Percentiles rank a stretch among this genome's conserved stretches.
These are phyloP conservation scores for Eulithis prunata DNA, from an alignment of 2,888 invertebrate genomes.

Conservation along the genomic window DNA sequence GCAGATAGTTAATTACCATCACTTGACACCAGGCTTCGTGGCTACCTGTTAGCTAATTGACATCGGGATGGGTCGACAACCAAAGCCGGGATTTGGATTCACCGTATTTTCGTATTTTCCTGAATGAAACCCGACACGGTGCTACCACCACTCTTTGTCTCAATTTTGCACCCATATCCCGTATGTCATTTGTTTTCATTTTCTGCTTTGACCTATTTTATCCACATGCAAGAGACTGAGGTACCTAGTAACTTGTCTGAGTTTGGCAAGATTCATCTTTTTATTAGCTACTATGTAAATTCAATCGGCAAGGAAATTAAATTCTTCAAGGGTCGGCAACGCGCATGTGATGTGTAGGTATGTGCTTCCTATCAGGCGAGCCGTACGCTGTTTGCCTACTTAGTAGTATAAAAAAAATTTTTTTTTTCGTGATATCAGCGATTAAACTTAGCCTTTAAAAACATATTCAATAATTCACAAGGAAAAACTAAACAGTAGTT, in stretches of 20 bases:
- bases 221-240: background rate
- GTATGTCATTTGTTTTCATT: conserved; percentile 14
- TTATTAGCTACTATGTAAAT: no score
- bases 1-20: conserved; percentile 73
- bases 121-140: conserved; percentile 27
- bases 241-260: background rate
- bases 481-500: no score
- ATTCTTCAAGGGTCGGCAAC: no score
- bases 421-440: no score
- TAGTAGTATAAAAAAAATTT: no score
- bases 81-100: conserved; percentile 63
- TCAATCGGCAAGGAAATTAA: no score
- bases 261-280: no score
- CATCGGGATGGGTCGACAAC: conserved; percentile 67
- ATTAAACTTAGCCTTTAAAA: no score
- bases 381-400: no score
- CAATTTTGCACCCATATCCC: conserved; percentile 9
- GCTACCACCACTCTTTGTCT: conserved; percentile 14
- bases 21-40: conserved; percentile 73
- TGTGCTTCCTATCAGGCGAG: no score
- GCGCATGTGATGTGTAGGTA: no score
- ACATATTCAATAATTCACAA: no score
- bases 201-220: conserved; percentile 1
- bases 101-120: conserved; percentile 47
- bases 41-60: conserved; percentile 77